These are phyloP conservation scores for Sisor rabdophorus DNA, from an alignment of 2,113 vertebrate genomes.

Conservation along the genomic window DNA sequence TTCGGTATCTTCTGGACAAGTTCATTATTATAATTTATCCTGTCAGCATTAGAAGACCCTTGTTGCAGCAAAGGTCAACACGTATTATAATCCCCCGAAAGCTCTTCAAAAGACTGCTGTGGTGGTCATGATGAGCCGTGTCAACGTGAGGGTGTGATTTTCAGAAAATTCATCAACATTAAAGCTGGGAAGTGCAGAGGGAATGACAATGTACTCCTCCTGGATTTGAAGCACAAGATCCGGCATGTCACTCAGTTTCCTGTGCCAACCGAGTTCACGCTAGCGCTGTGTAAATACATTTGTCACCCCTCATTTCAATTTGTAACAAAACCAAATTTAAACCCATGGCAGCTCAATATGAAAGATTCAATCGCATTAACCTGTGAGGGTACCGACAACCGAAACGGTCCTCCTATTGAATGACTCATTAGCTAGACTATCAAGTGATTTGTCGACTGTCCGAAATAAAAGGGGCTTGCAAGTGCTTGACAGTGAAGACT, in stretches of 20 bases:
- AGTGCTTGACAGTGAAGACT: background rate
- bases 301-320: background rate
- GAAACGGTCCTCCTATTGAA: background rate
- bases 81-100: conserved; percentile 8
- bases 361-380: background rate
- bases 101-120: background rate
- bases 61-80: background rate
- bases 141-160: background rate
- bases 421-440: background rate
- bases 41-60: conserved; percentile 60
- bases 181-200: background rate
- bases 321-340: too few relatives aligned
- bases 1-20: conserved; percentile 59
- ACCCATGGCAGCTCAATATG: background rate
- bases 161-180: background rate
- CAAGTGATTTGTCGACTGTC: background rate
- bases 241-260: background rate
- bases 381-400: background rate
- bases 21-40: conserved; percentile 71
- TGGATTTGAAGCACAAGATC: background rate
- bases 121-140: background rate
- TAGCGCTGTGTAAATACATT: background rate
- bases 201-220: background rate
- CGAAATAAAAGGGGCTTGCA: background rate
- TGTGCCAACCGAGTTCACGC: background rate